Base-by-base conservation (phyloP, 2,113 vertebrate genomes). In the Acrocephalus kingi region DNA sequence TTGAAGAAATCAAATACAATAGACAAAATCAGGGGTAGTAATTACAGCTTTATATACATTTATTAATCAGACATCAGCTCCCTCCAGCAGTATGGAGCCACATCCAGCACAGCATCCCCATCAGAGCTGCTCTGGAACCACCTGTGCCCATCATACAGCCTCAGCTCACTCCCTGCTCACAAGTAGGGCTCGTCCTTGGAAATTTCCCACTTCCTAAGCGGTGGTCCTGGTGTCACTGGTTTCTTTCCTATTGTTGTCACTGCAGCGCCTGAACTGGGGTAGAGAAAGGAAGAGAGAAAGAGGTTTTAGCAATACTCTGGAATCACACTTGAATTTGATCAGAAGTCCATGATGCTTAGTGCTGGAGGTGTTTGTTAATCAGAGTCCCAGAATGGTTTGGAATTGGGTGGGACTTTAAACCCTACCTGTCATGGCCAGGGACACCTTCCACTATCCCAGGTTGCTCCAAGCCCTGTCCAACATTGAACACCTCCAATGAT, bases 101-200 rank as follows among this genome's bases (percentile, higher is more conserved):
- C 39, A 59, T 15, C 21, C 31, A 27, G 31, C 4, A 0, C 19
- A 58, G 5, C 16, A 35, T 52, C 25, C 28, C 24, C 2, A 1
- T 7, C 3, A 35, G 11, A 51, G 61, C 46, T 56, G 61, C 89
- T 51, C 31, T 35, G 59, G 45, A 37, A 31, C 1, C 6, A 78
- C 9, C 35, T 9, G 22, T 49, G n/a, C 35, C 30, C 48, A 37
- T 62, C 35, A 28, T 0, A 8, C 22, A 55, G 41, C 31, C 22
- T 48, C 35, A 41, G 41, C 48, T 76, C 21, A 2, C 20, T 48
- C 30, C 18, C 49, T 49, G 63, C 35, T 90, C 97, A 99, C 94
- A 99, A 97, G 68, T 98, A 99, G 1, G 99, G 99, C 95, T 99
- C 96, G n/a, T 99, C 99, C 58, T 93, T 98, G 19, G 99, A 99